Conservation (phyloP, 1,140 invertebrate species). For the Mercenaria mercenaria region DNA sequence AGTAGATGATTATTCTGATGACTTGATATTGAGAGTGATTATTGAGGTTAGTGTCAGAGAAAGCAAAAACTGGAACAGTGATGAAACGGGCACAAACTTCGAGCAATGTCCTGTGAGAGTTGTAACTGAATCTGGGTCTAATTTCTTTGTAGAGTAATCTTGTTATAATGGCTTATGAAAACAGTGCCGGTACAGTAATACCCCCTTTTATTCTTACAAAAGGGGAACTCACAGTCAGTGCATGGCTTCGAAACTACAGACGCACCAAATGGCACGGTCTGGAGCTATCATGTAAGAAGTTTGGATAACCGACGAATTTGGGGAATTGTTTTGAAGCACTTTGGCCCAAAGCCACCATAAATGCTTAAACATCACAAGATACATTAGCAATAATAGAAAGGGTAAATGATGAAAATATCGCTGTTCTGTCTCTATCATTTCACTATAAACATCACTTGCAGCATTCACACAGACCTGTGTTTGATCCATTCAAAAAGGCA, state of each 20-base stretch:
- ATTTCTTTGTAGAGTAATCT: background rate
- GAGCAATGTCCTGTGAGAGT: constrained; percentile 12
- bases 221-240: constrained; percentile 62
- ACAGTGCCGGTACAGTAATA: constrained; percentile 19
- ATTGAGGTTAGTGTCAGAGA: no score
- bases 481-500: constrained; percentile 24
- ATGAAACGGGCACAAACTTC: constrained; percentile 39
- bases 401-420: constrained; percentile 63
- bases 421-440: constrained; percentile 72
- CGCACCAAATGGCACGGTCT: constrained; percentile 17
- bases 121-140: constrained; percentile 31
- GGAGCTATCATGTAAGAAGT: constrained; percentile 59
- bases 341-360: constrained; percentile 59
- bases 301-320: constrained; percentile 64
- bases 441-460: constrained; percentile 66
- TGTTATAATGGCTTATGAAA: constrained; percentile 41
- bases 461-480: constrained; percentile 10
- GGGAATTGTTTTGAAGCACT: constrained; percentile 59
- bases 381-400: constrained; percentile 55
- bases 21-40: background rate
- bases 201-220: constrained; percentile 57
- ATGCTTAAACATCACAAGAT: constrained; percentile 61
- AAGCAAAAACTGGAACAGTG: background rate
- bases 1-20: constrained; percentile 47
- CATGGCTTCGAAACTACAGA: constrained; percentile 36